phyloP scores from a whole-genome alignment of 1,140 invertebrate species.

The Akabosia matsudoensis region DNA sequence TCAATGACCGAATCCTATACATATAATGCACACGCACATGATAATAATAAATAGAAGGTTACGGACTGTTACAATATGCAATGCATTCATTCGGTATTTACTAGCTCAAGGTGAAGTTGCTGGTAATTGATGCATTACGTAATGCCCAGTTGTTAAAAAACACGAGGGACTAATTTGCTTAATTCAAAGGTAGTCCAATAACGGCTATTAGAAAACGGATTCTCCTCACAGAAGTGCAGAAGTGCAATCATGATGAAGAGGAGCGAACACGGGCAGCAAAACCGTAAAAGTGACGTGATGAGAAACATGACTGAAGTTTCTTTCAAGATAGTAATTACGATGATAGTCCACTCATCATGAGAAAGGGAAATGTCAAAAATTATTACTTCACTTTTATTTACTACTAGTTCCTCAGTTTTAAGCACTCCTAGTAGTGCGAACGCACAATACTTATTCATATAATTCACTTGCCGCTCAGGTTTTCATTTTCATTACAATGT shows the following conservation, averaged over 20 bases:
- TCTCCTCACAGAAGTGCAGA: neutral
- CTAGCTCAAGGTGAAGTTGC: too few species aligned
- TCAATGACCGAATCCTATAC: too few species aligned
- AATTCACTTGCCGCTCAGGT: neutral
- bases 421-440: too few species aligned
- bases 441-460: neutral
- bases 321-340: neutral
- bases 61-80: too few species aligned
- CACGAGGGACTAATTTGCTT: too few species aligned
- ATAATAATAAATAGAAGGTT: too few species aligned
- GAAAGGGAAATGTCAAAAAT: conserved; percentile 7
- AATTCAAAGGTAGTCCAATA: too few species aligned
- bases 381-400: conserved; percentile 5
- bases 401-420: neutral
- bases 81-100: too few species aligned
- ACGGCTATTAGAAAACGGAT: too few species aligned
- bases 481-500: neutral
- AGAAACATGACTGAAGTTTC: neutral
- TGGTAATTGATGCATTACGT: too few species aligned
- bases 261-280: neutral
- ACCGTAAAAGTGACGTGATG: neutral
- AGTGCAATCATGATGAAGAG: neutral
- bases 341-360: neutral
- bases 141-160: too few species aligned
- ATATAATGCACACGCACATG: too few species aligned